Percentiles rank a stretch among this genome's conserved stretches.
phyloP scores from a whole-genome alignment of 2,113 vertebrate species.

The Craseonycteris thonglongyai region DNA sequence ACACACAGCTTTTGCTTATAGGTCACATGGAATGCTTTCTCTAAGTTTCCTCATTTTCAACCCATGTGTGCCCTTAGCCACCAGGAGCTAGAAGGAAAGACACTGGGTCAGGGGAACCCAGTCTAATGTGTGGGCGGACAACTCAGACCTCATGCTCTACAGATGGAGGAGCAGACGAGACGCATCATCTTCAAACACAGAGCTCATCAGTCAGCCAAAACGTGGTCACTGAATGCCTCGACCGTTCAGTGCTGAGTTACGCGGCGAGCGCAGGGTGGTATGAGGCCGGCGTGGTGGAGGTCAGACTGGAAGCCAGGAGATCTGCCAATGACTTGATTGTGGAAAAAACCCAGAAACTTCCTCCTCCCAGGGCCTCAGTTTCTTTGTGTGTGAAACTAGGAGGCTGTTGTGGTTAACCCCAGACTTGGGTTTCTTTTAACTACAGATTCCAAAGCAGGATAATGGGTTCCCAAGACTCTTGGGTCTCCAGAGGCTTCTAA shows the following conservation, averaged over 20 bases:
- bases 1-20: neutral
- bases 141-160: neutral
- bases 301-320: neutral
- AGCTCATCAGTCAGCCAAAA: neutral
- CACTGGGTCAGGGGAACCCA: neutral
- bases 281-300: neutral
- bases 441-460: neutral
- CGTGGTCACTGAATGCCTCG: neutral
- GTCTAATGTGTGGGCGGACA: neutral
- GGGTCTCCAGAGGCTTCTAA: neutral
- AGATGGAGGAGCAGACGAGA: neutral
- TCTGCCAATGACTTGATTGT: neutral
- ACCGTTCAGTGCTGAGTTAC: neutral
- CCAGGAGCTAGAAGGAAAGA: neutral
- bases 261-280: neutral
- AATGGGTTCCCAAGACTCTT: neutral
- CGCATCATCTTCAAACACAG: neutral
- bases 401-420: neutral
- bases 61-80: neutral
- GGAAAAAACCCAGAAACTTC: neutral
- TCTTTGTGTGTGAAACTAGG: neutral
- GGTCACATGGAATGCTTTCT: neutral
- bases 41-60: neutral
- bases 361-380: neutral
- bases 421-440: neutral